Evolutionary conservation across 2,888 invertebrate genomes (phyloP).

Genomic region (Acanthoscelides obtectus): DNA sequence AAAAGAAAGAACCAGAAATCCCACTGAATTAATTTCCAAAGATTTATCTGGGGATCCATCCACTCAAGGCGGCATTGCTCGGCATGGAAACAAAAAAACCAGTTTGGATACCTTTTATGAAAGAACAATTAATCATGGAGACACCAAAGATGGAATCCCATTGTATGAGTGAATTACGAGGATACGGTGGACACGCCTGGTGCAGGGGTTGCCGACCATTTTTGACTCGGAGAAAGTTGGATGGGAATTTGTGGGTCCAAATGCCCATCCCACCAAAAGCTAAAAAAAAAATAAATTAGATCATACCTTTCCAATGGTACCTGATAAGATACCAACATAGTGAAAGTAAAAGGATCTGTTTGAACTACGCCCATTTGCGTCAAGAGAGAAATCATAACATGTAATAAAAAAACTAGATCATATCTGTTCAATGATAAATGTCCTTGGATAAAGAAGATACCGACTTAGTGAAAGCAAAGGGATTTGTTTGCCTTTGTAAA

Average conservation of each 20-base stretch:
- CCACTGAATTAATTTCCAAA: neutral
- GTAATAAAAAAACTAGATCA: too few relatives aligned
- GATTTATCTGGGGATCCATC: neutral
- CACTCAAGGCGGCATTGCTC: neutral
- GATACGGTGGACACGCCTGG: neutral
- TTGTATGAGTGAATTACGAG: neutral
- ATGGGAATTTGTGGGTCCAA: neutral
- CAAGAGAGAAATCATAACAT: too few relatives aligned
- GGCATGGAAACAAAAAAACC: neutral
- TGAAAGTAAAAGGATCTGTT: too few relatives aligned
- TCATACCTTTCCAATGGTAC: neutral
- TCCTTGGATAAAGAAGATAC: too few relatives aligned
- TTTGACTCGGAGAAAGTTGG: neutral
- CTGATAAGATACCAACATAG: too few relatives aligned
- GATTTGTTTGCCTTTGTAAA: too few relatives aligned
- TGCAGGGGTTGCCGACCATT: neutral
- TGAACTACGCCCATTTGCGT: too few relatives aligned
- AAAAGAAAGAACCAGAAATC: neutral
- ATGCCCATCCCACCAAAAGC: too few relatives aligned
- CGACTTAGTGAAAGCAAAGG: too few relatives aligned
- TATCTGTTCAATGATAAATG: too few relatives aligned
- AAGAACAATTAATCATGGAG: neutral
- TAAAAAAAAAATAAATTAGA: neutral
- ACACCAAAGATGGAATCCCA: neutral
- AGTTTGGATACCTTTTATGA: neutral